A percentile compares a stretch with the other conserved stretches of the same genome.
phyloP scores from a whole-genome alignment of 2,888 invertebrate species.

The Lasioglossum vierecki region DNA sequence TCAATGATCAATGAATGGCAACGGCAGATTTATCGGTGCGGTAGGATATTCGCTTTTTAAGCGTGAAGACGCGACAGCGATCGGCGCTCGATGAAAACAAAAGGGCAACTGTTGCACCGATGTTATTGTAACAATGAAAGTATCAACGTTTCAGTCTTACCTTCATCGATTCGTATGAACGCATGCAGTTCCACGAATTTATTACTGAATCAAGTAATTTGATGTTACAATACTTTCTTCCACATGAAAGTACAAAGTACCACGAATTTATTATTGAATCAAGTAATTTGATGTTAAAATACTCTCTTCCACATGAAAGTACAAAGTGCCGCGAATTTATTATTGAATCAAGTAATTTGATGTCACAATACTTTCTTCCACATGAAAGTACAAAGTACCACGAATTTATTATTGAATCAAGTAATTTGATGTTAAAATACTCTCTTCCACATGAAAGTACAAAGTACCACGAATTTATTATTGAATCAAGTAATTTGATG shows the following conservation, averaged over 20 bases:
- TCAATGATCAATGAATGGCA: neutral
- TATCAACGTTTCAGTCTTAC: neutral
- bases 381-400: no score
- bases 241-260: neutral
- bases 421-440: no score
- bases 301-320: neutral
- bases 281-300: no score
- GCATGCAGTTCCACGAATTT: neutral
- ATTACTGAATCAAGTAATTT: neutral
- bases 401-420: no score
- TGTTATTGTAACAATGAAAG: neutral
- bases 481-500: no score
- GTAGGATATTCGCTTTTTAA: neutral
- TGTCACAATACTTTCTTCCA: no score
- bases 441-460: no score
- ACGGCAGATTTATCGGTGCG: neutral
- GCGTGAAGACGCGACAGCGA: neutral
- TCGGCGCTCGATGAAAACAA: neutral
- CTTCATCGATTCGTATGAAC: neutral
- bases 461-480: no score
- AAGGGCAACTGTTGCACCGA: neutral
- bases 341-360: neutral
- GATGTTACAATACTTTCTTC: no score
- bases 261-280: neutral
- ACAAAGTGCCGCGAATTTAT: neutral